phyloP scores from a whole-genome alignment of 2,113 vertebrate species.

The Mormyrus iriodes region DNA sequence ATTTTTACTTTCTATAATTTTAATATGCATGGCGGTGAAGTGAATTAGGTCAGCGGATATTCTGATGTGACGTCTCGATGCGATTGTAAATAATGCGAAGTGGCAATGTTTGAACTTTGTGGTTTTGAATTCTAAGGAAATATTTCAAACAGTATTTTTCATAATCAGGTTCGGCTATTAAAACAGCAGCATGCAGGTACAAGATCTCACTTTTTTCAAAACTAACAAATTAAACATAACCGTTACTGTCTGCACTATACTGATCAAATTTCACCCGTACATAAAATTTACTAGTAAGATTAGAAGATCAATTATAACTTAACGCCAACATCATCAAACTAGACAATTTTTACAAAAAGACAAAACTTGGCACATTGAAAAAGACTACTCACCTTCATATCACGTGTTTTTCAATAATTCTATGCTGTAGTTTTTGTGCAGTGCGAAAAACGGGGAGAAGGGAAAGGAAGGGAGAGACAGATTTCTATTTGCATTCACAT shows the following conservation, averaged over 20 bases:
- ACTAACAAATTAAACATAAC: neutral
- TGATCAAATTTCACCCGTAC: neutral
- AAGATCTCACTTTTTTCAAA: neutral
- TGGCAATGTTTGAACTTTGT: neutral
- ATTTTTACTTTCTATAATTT: neutral
- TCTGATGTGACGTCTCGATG: neutral
- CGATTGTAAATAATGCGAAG: neutral
- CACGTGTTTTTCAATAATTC: neutral
- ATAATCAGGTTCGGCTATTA: neutral
- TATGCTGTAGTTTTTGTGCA: neutral
- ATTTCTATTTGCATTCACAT: slow-evolving; percentile 18
- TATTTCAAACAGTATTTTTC: neutral
- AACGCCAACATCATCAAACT: neutral
- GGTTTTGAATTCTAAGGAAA: neutral
- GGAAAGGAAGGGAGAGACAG: neutral
- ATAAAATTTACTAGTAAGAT: neutral
- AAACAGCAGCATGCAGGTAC: neutral
- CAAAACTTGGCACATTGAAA: neutral
- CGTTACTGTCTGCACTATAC: neutral
- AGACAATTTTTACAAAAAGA: neutral
- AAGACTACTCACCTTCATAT: neutral
- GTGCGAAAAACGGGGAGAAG: neutral
- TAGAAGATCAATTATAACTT: neutral
- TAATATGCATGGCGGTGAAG: neutral
- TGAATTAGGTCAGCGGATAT: neutral